Base-by-base conservation (phyloP, 2,888 invertebrate genomes). In the Hydroisotoma schaefferi region DNA sequence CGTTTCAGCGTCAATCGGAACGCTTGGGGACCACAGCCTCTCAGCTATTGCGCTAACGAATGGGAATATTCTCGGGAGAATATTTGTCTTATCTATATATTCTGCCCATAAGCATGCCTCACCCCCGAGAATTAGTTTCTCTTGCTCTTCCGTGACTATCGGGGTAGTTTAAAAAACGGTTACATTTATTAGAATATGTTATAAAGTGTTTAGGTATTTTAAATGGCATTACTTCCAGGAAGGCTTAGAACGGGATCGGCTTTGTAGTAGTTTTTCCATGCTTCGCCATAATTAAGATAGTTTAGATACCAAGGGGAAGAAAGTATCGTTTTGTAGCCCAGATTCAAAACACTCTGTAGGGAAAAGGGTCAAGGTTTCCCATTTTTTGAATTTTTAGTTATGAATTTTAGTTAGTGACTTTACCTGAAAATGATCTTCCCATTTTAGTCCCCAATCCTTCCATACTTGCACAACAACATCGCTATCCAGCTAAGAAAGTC, bases 231-330 rank as follows among this genome's bases (percentile, higher is more conserved):
- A 67, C 67, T 58, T n/a, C 49, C 48, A 1, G 60, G 64, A 12
- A 62, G 25, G 33, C 61, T 61, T n/a, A 62, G 53, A 22, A 67
- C 61, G 0, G 90, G 90, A 73, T 91, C 88, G 65, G 85, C 85
- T 10, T 75, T 59, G 75, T 88, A 90, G 74, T 80, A 87, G 29
- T 83, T 80, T 2, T 75, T 68, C 89, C 90, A 90, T 73, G 87
- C 86, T 1, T 84, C 83, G 1, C 84, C 85, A 22, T 80, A 77
- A 6, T 77, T 77, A 51, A 90, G 78, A 74, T 86, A 85, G 76
- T 92, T 90, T 48, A 94, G 79, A 76, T 94, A 94, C 93, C 94
- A 95, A 57, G 89, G 87, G 0, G 88, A 80, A 0, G 94, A 94
- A 52, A 89, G 80, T 33, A 95, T 76, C 0, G 84, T 82, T 33